Base-by-base conservation (phyloP, 2,797 vertebrate genomes). In the Bradypodion pumilum region DNA sequence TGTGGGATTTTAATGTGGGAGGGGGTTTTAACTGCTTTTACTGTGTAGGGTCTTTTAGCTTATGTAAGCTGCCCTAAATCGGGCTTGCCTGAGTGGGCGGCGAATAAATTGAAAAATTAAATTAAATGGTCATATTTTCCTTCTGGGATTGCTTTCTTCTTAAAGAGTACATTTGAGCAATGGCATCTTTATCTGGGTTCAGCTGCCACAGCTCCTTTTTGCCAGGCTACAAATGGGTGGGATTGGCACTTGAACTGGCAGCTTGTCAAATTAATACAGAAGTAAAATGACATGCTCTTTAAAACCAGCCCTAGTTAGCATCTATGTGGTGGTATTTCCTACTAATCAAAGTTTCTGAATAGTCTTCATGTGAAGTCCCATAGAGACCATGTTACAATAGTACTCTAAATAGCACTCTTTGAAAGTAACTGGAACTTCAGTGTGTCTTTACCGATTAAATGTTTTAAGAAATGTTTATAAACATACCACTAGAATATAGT, bases 341-440 rank as follows among this genome's bases (percentile, higher is more conserved):
- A 56, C 37, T 8, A 25, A 37, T 23, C 16, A 13, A 37, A 59
- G 19, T 56, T 76, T 76, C 16, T 75, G 16, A 35, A 75, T 56
- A 21, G 15, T 74, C 16, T 74, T 19, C 16, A 37, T n/a, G n/a
- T n/a, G n/a, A n/a, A n/a, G 46, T 7, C 16, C 4, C 15, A 52
- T 21, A 7, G 32, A 52, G 29, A 74, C 2, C n/a, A 21, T 8
- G 56, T 52, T 74, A 21, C n/a, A 56, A 4, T 35, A 74, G 46
- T 65, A n/a, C 7, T 72, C 10, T 49, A 15, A 46, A 52, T 29
- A n/a, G n/a, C 1, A 13, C 12, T 19, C 16, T 49, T 84, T 29
- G 9, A 46, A 19, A 79, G 29, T 52, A 79, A 29, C 35, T 62
- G 25, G n/a, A 82, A 29, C 29, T 86, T 85, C 88, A 87, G 84